These are phyloP conservation scores for Girardinus metallicus DNA, from an alignment of 2,797 vertebrate genomes.

Conservation along the genomic window DNA sequence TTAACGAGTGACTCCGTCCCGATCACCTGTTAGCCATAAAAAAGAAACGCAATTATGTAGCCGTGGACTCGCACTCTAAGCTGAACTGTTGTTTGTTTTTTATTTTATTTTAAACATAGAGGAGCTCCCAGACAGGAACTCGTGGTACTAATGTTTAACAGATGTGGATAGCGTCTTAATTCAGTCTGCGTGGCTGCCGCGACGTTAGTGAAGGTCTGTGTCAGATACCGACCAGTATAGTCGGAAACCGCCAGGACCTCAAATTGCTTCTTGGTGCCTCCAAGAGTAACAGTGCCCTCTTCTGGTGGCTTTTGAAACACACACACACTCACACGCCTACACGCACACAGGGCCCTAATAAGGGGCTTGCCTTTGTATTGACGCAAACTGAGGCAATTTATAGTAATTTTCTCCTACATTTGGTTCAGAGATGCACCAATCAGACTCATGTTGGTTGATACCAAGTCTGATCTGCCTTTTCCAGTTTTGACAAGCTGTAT, in stretches of 20 bases:
- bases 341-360: no score
- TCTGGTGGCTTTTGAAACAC: slow-evolving; percentile 11
- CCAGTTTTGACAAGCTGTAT: not conserved
- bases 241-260: not conserved
- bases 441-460: not conserved
- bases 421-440: not conserved
- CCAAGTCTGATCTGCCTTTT: not conserved
- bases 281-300: not conserved
- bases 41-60: slow-evolving; percentile 52
- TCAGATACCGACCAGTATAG: slow-evolving; percentile 13
- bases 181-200: slow-evolving; percentile 1
- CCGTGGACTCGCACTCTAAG: slow-evolving; percentile 25
- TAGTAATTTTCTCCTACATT: not conserved
- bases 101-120: not conserved
- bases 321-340: not conserved
- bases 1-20: slow-evolving; percentile 62
- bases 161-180: slow-evolving; percentile 1
- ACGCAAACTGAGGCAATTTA: not conserved
- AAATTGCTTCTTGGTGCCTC: not conserved
- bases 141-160: not conserved
- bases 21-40: slow-evolving; percentile 35
- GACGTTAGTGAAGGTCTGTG: slow-evolving; percentile 2
- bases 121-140: not conserved
- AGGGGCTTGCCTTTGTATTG: not conserved
- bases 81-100: slow-evolving; percentile 22